A percentile compares a stretch with the other conserved stretches of the same genome.
Conservation (phyloP, 2,797 vertebrate genomes). For the Aulostomus chinensis region DNA sequence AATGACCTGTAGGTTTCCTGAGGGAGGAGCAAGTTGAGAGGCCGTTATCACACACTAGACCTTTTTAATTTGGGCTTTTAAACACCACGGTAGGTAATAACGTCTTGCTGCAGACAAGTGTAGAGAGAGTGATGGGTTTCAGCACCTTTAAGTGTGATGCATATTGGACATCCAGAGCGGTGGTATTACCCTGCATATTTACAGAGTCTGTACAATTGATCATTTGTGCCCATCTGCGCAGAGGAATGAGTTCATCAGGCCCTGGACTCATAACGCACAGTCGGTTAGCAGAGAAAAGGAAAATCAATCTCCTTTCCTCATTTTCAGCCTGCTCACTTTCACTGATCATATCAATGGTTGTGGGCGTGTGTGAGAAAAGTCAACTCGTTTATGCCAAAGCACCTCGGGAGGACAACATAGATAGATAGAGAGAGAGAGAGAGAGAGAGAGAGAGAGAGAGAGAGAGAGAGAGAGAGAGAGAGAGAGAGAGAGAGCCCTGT, state of each 20-base stretch:
- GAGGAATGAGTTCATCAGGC: constrained; percentile 40
- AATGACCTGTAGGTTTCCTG: no score
- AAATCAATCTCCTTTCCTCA: constrained; percentile 56
- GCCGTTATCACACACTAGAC: no score
- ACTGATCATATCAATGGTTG: constrained; percentile 58
- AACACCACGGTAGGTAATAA: no score
- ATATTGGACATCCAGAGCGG: neutral
- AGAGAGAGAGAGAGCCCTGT: constrained; percentile 10
- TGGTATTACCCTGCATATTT: neutral
- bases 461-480: neutral
- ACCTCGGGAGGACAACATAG: constrained; percentile 32
- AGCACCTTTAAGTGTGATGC: neutral
- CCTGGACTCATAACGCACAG: constrained; percentile 26
- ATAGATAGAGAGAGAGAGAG: neutral
- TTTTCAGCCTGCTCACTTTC: constrained; percentile 59
- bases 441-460: constrained; percentile 1
- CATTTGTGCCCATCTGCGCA: constrained; percentile 37
- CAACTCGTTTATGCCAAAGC: constrained; percentile 51
- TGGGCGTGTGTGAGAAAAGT: constrained; percentile 59
- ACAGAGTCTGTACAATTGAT: constrained; percentile 13
- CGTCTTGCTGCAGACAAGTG: no score
- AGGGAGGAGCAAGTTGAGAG: no score
- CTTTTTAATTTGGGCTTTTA: no score
- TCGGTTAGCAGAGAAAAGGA: constrained; percentile 29
- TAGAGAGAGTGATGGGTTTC: no score